Base-by-base conservation (phyloP, 2,888 invertebrate species). In the Drosophila demipolita region DNA sequence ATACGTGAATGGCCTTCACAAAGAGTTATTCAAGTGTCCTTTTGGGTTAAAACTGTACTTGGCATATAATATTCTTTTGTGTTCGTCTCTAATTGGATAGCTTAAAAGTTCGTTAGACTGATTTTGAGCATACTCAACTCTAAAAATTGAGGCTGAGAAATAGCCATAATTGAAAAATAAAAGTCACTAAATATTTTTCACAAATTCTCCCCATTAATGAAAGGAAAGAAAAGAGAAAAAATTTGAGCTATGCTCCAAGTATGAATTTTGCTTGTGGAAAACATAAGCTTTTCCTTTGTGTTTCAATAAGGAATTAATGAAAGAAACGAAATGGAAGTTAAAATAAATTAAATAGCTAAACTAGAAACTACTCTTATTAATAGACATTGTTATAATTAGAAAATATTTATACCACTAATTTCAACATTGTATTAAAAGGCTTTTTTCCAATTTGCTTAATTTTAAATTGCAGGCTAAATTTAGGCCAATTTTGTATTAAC, bases 21-120 rank as follows among this genome's bases (percentile, higher is more conserved):
- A 53, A 70, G 66, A 79, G 49, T 70, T 38, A 29, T 29, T 49
- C 71, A 70, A 67, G 61, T 52, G 48, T 42, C 23, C 67, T 50
- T 40, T 33, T 23, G 53, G 64, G 64, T 1, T 20, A 2, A 32
- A 58, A 57, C 48, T 54, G 55, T 71, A 33, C 63, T 29, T 12
- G 20, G 12, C 23, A 38, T 38, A 58, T 40, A 12, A 17, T 32
- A 58, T 57, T 49, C 17, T 40, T 17, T 3, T 23, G 11, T 20
- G 32, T 32, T 9, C 7, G 23, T 4, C 40, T 15, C 20, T 26
- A 35, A 17, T 48, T 38, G 49, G 11, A 23, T 8, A 20, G 26
- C 32, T 36, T 9, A 15, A 40, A 20, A 35, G 32, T 42, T 29
- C n/a, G 32, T 38, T 45, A 8, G 15, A 1, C 12, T 20, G 7